Base-by-base conservation (phyloP, 2,797 vertebrate genomes). In the Balearica regulorum region DNA sequence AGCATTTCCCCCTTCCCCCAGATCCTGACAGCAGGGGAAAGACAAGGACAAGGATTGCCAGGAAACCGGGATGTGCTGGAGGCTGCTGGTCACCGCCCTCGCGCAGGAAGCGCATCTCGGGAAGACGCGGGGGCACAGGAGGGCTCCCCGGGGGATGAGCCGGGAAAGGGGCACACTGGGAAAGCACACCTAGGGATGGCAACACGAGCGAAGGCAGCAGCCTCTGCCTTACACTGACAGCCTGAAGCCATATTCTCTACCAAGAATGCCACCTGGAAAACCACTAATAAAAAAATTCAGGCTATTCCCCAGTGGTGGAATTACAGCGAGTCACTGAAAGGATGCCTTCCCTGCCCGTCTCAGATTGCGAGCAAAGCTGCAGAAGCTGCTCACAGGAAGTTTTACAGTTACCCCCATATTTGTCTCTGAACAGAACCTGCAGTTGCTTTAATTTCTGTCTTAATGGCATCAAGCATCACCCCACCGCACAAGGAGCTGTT, bases 61-160 rank as follows among this genome's bases (percentile, higher is more conserved):
- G 73, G 78, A 68, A 58, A 29, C 9, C 43, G 35, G 53, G 61
- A 6, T 19, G 31, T 48, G 21, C 84, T 87, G 64, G 60, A 46
- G 60, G 37, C 39, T 28, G 28, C 78, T 25, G 13, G 2, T 78
- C 43, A 61, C 2, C 6, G 35, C 14, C 25, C 18, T n/a, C 8
- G 5, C 0, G 0, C 4, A 13, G 61, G 65, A 87, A 71, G 10
- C 8, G 22, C 39, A 31, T 3, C 15, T n/a, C 6, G 2, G 44
- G 58, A 80, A 76, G 66, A 1, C 33, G 8, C 2, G 1, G 7
- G 66, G 48, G 3, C 8, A 15, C 9, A 3, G 33, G 48, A 62
- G 41, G 18, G 20, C 9, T 89, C 29, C 71, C 76, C 5, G 2
- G 0, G 0, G 72, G 20, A 1, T 21, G 12, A 87, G 29, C 10